Conservation (phyloP, 2,113 vertebrate genomes). For the Accipiter cooperii region DNA sequence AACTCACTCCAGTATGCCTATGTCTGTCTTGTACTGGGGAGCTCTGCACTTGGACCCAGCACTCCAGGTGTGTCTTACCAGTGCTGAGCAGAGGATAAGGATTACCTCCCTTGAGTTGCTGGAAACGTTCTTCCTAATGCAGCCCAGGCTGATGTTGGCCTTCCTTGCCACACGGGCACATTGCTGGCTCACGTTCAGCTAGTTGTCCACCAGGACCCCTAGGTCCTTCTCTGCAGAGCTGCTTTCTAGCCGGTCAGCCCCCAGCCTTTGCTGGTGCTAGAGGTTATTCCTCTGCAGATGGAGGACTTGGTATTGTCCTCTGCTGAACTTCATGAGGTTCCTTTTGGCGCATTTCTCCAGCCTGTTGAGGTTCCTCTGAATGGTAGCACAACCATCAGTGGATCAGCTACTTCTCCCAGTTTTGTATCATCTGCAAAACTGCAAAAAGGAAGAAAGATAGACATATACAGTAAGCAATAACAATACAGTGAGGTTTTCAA, state of each 20-base stretch:
- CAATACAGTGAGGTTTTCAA: not conserved
- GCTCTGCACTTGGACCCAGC: not conserved
- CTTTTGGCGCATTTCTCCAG: not conserved
- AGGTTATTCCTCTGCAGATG: not conserved
- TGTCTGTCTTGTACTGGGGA: not conserved
- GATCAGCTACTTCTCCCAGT: not conserved
- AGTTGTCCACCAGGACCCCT: not conserved
- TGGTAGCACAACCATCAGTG: not conserved
- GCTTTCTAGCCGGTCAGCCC: not conserved
- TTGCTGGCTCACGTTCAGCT: not conserved
- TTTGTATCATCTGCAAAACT: not conserved
- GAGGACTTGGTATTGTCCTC: not conserved
- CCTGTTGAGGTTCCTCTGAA: not conserved
- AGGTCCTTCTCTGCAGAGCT: not conserved
- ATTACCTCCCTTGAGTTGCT: not conserved
- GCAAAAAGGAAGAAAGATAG: not conserved
- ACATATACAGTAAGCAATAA: not conserved
- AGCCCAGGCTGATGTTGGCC: not conserved
- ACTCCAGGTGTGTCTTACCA: not conserved
- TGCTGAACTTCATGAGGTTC: not conserved
- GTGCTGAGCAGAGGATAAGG: not conserved
- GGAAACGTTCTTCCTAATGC: not conserved
- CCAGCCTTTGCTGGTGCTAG: not conserved
- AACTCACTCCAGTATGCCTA: not conserved
- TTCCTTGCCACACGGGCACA: not conserved